These are phyloP conservation scores for Drosophila kokeensis DNA, from an alignment of 2,888 invertebrate species.

Conservation along the genomic window DNA sequence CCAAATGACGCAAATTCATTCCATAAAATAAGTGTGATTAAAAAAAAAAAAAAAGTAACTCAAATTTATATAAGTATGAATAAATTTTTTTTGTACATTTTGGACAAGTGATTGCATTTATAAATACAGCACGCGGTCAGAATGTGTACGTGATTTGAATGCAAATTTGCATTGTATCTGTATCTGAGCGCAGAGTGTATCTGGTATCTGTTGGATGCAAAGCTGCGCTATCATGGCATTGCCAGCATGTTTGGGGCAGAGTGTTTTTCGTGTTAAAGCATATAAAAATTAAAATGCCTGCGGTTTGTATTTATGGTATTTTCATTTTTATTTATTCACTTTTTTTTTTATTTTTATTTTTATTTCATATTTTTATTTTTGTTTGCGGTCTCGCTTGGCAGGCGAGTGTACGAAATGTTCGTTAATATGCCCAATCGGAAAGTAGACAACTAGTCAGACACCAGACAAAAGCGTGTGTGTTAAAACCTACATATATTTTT, in stretches of 20 bases:
- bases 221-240: slow-evolving; percentile 49
- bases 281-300: slow-evolving; percentile 70
- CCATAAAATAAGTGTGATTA: slow-evolving; percentile 55
- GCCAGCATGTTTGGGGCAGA: slow-evolving; percentile 35
- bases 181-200: slow-evolving; percentile 47
- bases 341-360: neutral
- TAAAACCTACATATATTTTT: slow-evolving; percentile 20
- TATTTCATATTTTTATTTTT: neutral
- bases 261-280: slow-evolving; percentile 55
- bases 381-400: slow-evolving; percentile 49
- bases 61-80: neutral
- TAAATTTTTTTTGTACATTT: slow-evolving; percentile 4
- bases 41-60: slow-evolving; percentile 21
- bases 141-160: slow-evolving; percentile 55
- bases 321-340: slow-evolving; percentile 13
- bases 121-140: slow-evolving; percentile 29
- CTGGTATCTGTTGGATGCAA: slow-evolving; percentile 67
- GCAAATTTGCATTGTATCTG: slow-evolving; percentile 40
- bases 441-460: slow-evolving; percentile 31
- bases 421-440: slow-evolving; percentile 69
- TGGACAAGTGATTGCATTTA: slow-evolving; percentile 58
- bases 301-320: slow-evolving; percentile 47
- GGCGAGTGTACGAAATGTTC: slow-evolving; percentile 58
- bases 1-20: slow-evolving; percentile 73
- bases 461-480: neutral